Conservation (phyloP, 1,140 invertebrate genomes). For the Drosophila chauvacae region DNA sequence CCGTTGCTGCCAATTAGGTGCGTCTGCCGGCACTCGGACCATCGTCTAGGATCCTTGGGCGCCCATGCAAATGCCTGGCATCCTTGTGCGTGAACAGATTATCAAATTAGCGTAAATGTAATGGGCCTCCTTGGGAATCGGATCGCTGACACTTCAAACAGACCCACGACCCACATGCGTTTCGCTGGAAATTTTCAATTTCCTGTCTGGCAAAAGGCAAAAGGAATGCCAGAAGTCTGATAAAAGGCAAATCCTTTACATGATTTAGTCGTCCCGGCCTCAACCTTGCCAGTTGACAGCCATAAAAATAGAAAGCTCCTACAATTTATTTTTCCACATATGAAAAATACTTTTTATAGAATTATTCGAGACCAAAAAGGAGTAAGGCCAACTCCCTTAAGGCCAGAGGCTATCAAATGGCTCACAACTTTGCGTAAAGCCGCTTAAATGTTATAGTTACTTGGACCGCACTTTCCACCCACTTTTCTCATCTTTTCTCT, state of each 20-base stretch:
- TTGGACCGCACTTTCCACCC: conserved; percentile 37
- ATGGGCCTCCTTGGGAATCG: conserved; percentile 70
- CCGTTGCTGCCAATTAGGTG: conserved; percentile 84
- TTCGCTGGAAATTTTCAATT: conserved; percentile 77
- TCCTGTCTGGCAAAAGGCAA: conserved; percentile 52
- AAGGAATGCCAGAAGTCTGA: conserved; percentile 37
- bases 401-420: conserved; percentile 64
- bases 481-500: conserved; percentile 6
- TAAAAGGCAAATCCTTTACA: conserved; percentile 73
- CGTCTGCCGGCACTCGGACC: conserved; percentile 33
- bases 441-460: conserved; percentile 80
- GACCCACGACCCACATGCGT: conserved; percentile 27
- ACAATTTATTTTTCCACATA: conserved; percentile 40
- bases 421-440: conserved; percentile 68
- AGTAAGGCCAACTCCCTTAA: neutral
- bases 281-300: conserved; percentile 68
- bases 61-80: conserved; percentile 74
- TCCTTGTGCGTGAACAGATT: conserved; percentile 81
- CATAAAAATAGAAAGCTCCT: conserved; percentile 62
- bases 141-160: conserved; percentile 54
- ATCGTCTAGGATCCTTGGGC: conserved; percentile 1
- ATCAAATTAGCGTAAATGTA: conserved; percentile 84
- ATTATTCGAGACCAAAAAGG: conserved; percentile 13
- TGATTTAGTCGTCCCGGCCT: conserved; percentile 63
- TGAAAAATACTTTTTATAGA: conserved; percentile 56